phyloP scores from a whole-genome alignment of 2,888 invertebrate genomes.

The Agrotis segetum region DNA sequence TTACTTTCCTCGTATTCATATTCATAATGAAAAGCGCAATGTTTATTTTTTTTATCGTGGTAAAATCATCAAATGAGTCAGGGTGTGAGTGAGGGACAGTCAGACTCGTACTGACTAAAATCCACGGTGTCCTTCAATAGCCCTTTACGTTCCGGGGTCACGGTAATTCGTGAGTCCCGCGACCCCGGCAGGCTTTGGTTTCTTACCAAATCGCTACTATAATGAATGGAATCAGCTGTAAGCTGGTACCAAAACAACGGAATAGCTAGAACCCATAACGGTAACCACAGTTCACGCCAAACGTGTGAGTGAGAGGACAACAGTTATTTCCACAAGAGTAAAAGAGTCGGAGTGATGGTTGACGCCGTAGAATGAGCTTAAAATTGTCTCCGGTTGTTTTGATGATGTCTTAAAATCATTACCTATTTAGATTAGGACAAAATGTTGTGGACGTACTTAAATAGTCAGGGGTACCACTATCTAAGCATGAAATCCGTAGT shows the following conservation, averaged over 20 bases:
- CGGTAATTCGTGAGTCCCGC: too few species aligned
- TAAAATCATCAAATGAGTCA: too few species aligned
- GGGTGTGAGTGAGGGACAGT: too few species aligned
- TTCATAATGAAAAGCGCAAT: too few species aligned
- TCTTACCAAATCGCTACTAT: background rate
- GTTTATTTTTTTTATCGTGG: too few species aligned
- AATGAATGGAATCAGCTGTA: slow-evolving; percentile 53
- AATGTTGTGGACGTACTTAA: background rate
- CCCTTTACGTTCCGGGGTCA: too few species aligned
- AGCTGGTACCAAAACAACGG: slow-evolving; percentile 18
- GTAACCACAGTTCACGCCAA: slow-evolving; percentile 46
- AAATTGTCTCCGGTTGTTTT: slow-evolving; percentile 55
- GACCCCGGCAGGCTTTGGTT: background rate
- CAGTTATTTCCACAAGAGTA: background rate
- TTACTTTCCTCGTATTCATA: too few species aligned
- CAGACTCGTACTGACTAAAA: too few species aligned
- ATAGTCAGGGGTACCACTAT: too few species aligned
- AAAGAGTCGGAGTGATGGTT: slow-evolving; percentile 12
- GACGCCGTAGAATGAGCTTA: slow-evolving; percentile 19
- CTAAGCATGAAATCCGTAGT: too few species aligned
- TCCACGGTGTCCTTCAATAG: too few species aligned
- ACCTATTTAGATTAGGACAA: slow-evolving; percentile 23
- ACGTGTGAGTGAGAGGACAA: slow-evolving; percentile 21
- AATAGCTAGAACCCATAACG: slow-evolving; percentile 57
- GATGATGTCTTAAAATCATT: slow-evolving; percentile 41